Base-by-base conservation (phyloP, 2,797 vertebrate species). In the Lophotriccus pileatus region DNA sequence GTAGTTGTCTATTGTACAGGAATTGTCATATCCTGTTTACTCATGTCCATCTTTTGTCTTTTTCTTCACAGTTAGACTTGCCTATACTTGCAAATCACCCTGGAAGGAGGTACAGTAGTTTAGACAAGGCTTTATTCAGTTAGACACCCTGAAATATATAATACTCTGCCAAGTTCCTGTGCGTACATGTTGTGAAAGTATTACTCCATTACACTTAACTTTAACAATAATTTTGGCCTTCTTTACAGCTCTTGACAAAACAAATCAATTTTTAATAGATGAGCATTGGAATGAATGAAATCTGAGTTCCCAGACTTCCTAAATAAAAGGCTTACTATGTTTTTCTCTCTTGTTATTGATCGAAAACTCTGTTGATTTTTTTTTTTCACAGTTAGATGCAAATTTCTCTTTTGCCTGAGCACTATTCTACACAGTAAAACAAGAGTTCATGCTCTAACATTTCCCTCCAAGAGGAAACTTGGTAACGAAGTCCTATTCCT, bases 281-380 rank as follows among this genome's bases (percentile, higher is more conserved):
- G 28, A 74, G 1, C 23, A 46, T 1, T 21, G 10, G 9, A 43
- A 4, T 69, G 52, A 80, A 77, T 41, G 22, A 83, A 95, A 59
- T 27, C 16, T 70, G 15, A 13, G 37, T 44, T 85, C 20, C 7
- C 44, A 63, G 16, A 34, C 32, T 77, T 63, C 25, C 10, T 49
- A 52, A 79, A 34, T 66, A n/a, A 4, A 41, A 34, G 16, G 3
- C 3, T 43, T 70, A 24, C 4, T 7, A 3, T 44, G 7, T 7
- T 75, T 60, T 59, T 56, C 3, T 41, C 7, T 56, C 30, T 60
- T 3, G 0, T 27, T 55, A 37, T 37, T 60, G 21, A 53, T 12
- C 0, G 0, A 88, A 91, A 86, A 34, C 0, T 1, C 6, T 14
- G 2, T 44, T 79, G 18, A 53, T 2, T 0, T 30, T 37, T 74